Evolutionary conservation across 2,797 vertebrate species (phyloP).

Genomic region (Gastrophryne carolinensis): DNA sequence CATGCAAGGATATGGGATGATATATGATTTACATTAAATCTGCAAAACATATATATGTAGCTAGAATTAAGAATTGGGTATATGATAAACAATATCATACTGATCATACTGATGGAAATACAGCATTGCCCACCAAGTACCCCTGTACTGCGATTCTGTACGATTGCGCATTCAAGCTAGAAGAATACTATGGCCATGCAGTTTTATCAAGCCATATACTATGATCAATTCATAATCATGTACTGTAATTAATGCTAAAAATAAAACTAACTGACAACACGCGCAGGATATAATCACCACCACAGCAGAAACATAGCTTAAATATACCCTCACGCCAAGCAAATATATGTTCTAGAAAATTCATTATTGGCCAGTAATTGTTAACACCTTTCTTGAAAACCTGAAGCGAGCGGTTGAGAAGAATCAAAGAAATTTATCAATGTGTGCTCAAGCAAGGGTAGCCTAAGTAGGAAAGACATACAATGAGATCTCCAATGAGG

Average conservation of each 20-base stretch:
- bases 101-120: too few species aligned
- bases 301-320: not conserved
- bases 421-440: not conserved
- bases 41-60: too few species aligned
- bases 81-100: too few species aligned
- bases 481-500: constrained; percentile 27
- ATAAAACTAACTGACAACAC: not conserved
- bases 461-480: not conserved
- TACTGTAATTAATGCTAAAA: not conserved
- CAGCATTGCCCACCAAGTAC: too few species aligned
- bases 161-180: too few species aligned
- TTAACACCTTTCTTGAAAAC: not conserved
- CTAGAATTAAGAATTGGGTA: too few species aligned
- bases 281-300: not conserved
- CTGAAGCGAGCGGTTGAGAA: not conserved
- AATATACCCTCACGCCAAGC: not conserved
- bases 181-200: too few species aligned
- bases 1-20: too few species aligned
- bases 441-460: not conserved
- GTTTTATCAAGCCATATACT: not conserved
- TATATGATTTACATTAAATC: too few species aligned
- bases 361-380: not conserved
- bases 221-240: not conserved
- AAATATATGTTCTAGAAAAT: not conserved
- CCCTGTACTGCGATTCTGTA: too few species aligned